A percentile compares a stretch with the other conserved stretches of the same genome.
Conservation (phyloP, 2,888 invertebrate genomes). For the Maniola hyperantus region DNA sequence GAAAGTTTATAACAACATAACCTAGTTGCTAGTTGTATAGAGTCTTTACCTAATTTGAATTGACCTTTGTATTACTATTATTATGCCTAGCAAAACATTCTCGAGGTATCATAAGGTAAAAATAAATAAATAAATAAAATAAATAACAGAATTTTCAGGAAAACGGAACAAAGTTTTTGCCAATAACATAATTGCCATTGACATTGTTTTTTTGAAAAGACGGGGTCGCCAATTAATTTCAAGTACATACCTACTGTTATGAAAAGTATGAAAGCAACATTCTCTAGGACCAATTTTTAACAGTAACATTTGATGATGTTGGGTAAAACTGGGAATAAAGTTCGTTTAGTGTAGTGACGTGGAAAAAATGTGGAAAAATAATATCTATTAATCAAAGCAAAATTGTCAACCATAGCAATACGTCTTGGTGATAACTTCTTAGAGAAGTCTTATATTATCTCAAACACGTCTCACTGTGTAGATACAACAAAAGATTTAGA, state of each 20-base stretch:
- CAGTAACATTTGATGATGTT: neutral
- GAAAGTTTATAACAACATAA: too few relatives aligned
- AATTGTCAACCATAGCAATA: too few relatives aligned
- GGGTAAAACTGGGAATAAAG: neutral
- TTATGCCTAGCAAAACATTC: too few relatives aligned
- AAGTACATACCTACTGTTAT: neutral
- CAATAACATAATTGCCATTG: neutral
- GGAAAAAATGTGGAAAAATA: too few relatives aligned
- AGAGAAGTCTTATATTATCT: neutral
- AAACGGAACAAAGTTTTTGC: neutral
- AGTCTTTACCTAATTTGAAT: too few relatives aligned
- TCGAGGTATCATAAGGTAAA: neutral
- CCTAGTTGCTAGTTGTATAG: too few relatives aligned
- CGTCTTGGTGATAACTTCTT: too few relatives aligned
- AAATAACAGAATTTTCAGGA: neutral
- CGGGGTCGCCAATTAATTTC: neutral
- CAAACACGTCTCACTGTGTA: neutral
- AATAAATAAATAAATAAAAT: too few relatives aligned
- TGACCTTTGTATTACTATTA: too few relatives aligned
- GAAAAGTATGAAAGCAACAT: neutral
- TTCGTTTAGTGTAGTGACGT: neutral
- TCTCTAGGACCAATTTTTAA: neutral
- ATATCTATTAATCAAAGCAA: too few relatives aligned
- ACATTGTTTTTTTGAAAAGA: constrained; percentile 5
- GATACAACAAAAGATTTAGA: constrained; percentile 11